A percentile compares a stretch with the other conserved stretches of the same genome.
Conservation (phyloP, 1,140 invertebrate species). For the Ptiloglossa arizonensis region DNA sequence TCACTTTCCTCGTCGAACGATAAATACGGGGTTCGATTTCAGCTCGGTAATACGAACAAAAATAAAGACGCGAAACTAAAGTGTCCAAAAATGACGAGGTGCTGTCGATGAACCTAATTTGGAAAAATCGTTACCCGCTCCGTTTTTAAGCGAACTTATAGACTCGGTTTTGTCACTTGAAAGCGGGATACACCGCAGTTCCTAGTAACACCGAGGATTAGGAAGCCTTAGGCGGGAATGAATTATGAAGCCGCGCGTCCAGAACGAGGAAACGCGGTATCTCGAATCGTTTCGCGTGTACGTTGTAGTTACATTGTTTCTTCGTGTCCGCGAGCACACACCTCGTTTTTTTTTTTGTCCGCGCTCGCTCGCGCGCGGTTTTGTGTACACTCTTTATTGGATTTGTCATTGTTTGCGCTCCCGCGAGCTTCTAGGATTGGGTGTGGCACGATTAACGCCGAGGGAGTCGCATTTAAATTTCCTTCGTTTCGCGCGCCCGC, state of each 20-base stretch:
- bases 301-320: not conserved
- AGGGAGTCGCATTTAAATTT: constrained; percentile 1
- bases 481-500: not conserved
- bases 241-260: constrained; percentile 57
- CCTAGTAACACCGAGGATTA: constrained; percentile 49
- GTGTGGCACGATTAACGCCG: constrained; percentile 19
- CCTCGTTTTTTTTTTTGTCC: not conserved
- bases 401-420: constrained; percentile 13
- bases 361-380: not conserved
- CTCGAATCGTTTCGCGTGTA: not conserved
- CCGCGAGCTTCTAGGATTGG: not conserved
- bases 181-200: no score
- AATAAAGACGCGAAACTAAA: no score
- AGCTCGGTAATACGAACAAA: no score
- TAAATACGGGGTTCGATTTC: no score
- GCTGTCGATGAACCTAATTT: no score
- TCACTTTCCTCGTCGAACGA: no score
- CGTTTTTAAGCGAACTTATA: no score
- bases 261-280: constrained; percentile 54
- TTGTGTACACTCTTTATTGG: constrained; percentile 11
- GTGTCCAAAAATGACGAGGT: no score
- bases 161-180: no score
- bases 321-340: not conserved
- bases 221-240: constrained; percentile 63
- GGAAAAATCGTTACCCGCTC: no score